Percentiles rank a stretch among this genome's conserved stretches.
These are phyloP conservation scores for Panzeria rudis DNA, from an alignment of 2,888 invertebrate genomes.

Conservation along the genomic window DNA sequence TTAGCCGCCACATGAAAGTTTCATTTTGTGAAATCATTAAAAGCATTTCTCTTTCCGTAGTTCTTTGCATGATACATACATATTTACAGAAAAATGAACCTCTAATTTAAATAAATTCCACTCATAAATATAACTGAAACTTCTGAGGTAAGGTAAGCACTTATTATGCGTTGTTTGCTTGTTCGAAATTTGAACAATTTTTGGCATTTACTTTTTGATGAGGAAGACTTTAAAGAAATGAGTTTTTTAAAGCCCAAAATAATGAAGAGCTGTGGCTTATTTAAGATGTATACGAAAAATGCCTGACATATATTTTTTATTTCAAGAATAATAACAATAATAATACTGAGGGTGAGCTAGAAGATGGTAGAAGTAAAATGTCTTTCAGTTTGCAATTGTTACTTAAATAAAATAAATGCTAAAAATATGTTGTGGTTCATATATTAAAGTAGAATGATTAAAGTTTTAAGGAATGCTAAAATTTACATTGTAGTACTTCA, in stretches of 20 bases:
- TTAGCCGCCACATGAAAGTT: slow-evolving; percentile 6
- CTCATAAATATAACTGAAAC: slow-evolving; percentile 72
- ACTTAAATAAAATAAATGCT: neutral
- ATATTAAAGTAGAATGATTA: no score
- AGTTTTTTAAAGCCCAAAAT: slow-evolving; percentile 39
- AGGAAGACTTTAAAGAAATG: slow-evolving; percentile 53
- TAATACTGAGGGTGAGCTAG: slow-evolving; percentile 3
- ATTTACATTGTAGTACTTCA: no score
- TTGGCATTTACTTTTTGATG: slow-evolving; percentile 42
- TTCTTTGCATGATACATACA: neutral
- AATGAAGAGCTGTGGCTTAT: slow-evolving; percentile 43
- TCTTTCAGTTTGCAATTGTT: neutral
- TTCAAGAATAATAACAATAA: neutral
- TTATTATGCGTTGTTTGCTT: neutral
- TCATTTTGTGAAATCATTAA: slow-evolving; percentile 42
- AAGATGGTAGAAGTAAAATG: neutral
- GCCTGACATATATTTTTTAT: slow-evolving; percentile 46
- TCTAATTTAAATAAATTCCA: slow-evolving; percentile 76
- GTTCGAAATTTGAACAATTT: neutral
- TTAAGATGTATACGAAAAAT: slow-evolving; percentile 50
- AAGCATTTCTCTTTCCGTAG: slow-evolving; percentile 25
- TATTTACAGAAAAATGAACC: slow-evolving; percentile 71
- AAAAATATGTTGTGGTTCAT: neutral
- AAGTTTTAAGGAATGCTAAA: no score
- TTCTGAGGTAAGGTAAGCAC: slow-evolving; percentile 37